Evolutionary conservation across 2,113 vertebrate genomes (phyloP).

Genomic region (Sphyrna mokarran): DNA sequence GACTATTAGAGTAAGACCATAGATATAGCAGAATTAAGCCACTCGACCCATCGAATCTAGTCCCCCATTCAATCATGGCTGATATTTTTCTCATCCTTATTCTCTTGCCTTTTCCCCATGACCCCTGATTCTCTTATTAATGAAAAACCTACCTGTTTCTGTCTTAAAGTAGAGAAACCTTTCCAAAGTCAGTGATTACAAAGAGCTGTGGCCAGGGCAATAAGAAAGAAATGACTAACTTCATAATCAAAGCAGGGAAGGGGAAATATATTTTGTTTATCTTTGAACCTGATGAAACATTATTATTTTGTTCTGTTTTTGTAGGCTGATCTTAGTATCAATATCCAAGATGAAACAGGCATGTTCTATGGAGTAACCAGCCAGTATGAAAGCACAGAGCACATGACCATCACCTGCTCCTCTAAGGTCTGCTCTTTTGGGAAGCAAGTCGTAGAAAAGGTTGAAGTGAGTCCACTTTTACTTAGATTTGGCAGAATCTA

Average conservation of each 20-base stretch:
- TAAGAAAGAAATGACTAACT: neutral
- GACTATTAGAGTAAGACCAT: too few relatives aligned
- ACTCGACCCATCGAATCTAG: too few relatives aligned
- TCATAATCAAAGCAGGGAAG: neutral
- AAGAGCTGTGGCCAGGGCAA: neutral
- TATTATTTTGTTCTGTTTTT: neutral
- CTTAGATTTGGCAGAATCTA: neutral
- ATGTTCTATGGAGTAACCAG: constrained; percentile 92
- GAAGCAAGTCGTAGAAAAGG: constrained; percentile 95
- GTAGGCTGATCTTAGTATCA: constrained; percentile 84
- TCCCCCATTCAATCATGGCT: too few relatives aligned
- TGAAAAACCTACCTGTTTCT: too few relatives aligned
- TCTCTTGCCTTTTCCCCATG: too few relatives aligned
- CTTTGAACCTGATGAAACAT: neutral
- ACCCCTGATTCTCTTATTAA: too few relatives aligned
- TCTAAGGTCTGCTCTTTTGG: constrained; percentile 95
- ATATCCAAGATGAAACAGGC: constrained; percentile 80
- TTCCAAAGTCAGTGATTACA: neutral
- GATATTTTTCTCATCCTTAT: too few relatives aligned
- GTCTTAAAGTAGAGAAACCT: neutral
- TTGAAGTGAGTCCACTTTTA: constrained; percentile 67
- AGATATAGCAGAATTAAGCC: too few relatives aligned
- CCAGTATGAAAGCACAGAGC: constrained; percentile 87
- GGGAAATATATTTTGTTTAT: neutral
- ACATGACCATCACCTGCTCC: constrained; percentile 91